These are phyloP conservation scores for Habropoda laboriosa DNA, from an alignment of 1,140 invertebrate genomes.

Conservation along the genomic window DNA sequence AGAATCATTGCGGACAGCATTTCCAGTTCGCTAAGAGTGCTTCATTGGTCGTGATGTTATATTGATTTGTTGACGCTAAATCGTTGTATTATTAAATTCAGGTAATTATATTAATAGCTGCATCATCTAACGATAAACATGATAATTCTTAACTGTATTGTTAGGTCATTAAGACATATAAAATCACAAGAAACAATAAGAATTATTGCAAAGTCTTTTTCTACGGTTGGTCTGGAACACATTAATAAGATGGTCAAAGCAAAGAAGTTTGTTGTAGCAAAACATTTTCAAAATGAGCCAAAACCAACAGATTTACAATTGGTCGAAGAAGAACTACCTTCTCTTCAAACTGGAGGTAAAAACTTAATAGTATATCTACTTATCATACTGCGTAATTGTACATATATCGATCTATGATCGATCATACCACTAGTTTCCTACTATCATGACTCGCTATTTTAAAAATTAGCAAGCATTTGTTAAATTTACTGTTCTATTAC, in stretches of 20 bases:
- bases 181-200: neutral
- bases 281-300: constrained; percentile 85
- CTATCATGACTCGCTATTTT: neutral
- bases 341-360: constrained; percentile 85
- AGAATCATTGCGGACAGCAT: no score
- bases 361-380: neutral
- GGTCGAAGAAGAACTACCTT: constrained; percentile 85
- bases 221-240: neutral
- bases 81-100: no score
- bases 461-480: no score
- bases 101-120: no score
- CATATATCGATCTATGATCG: neutral
- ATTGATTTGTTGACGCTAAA: no score
- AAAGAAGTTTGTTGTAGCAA: constrained; percentile 84
- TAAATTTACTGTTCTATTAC: neutral
- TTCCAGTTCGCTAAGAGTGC: no score
- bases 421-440: neutral
- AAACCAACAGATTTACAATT: constrained; percentile 85
- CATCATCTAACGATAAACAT: no score
- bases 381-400: neutral
- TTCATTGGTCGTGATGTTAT: no score
- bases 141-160: neutral
- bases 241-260: constrained; percentile 80
- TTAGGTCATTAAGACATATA: neutral
- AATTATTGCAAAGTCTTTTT: neutral